These are phyloP conservation scores for Formicarius rufipectus DNA, from an alignment of 2,113 vertebrate genomes.

Conservation along the genomic window DNA sequence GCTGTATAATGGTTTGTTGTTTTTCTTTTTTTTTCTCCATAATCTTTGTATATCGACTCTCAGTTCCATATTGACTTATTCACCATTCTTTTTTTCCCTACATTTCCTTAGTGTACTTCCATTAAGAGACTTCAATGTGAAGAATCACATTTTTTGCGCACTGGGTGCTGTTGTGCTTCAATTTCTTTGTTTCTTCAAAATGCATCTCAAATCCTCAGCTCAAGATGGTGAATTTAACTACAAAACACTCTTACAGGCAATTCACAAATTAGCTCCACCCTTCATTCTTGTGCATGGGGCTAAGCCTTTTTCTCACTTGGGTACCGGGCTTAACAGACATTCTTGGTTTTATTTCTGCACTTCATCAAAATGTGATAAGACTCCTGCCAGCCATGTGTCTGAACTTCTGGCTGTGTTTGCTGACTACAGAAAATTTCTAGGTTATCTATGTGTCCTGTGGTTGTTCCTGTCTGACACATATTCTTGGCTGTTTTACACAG, in stretches of 20 bases:
- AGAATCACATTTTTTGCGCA: background rate
- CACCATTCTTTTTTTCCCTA: background rate
- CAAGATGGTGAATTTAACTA: background rate
- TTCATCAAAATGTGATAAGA: background rate
- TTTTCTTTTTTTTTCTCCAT: background rate
- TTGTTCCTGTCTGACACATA: background rate
- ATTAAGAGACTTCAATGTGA: background rate
- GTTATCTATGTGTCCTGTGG: fast-evolving
- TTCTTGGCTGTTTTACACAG: background rate
- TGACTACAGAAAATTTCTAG: background rate
- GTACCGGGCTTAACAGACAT: background rate
- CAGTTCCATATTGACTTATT: background rate
- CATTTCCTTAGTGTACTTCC: background rate
- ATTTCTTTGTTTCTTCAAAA: background rate
- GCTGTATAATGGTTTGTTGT: background rate
- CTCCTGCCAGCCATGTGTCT: background rate
- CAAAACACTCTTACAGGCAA: background rate
- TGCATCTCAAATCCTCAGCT: background rate
- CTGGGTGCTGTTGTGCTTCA: background rate
- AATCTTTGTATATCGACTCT: background rate
- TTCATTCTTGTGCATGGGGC: background rate
- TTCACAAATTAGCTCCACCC: background rate
- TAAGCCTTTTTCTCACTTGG: background rate
- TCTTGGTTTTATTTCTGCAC: background rate
- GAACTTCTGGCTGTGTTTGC: background rate